Conservation (phyloP, 2,888 invertebrate species). For the Amiota mariae region DNA sequence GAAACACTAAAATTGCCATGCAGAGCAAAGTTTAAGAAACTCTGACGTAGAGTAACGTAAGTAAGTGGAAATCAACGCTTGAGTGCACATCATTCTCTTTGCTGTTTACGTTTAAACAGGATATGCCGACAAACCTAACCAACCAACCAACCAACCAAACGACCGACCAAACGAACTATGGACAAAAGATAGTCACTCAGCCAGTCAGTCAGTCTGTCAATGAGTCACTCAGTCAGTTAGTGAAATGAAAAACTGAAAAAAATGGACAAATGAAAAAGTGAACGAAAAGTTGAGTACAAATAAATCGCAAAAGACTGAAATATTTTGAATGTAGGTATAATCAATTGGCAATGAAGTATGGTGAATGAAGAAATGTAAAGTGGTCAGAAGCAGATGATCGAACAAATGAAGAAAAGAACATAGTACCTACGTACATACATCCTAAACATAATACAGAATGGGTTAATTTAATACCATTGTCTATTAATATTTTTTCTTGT, state of each 20-base stretch:
- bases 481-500: slow-evolving; percentile 11
- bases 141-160: neutral
- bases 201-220: neutral
- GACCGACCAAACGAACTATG: neutral
- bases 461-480: slow-evolving; percentile 26
- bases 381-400: neutral
- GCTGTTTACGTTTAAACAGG: too few species aligned
- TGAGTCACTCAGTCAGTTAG: neutral
- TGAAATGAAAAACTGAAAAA: neutral
- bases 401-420: neutral
- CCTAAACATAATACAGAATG: neutral
- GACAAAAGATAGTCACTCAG: neutral
- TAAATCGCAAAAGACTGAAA: too few species aligned
- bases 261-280: neutral
- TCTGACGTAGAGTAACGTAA: too few species aligned
- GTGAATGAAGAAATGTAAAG: too few species aligned
- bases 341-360: too few species aligned
- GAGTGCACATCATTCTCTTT: too few species aligned
- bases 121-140: neutral
- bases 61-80: too few species aligned
- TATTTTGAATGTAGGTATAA: too few species aligned
- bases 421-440: neutral
- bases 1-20: too few species aligned
- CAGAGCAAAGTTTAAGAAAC: too few species aligned
- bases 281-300: too few species aligned